Evolutionary conservation across 1,140 invertebrate species (phyloP), one percentile per base, ranked within the genome.

Genomic region (Achatina immaculata): DNA sequence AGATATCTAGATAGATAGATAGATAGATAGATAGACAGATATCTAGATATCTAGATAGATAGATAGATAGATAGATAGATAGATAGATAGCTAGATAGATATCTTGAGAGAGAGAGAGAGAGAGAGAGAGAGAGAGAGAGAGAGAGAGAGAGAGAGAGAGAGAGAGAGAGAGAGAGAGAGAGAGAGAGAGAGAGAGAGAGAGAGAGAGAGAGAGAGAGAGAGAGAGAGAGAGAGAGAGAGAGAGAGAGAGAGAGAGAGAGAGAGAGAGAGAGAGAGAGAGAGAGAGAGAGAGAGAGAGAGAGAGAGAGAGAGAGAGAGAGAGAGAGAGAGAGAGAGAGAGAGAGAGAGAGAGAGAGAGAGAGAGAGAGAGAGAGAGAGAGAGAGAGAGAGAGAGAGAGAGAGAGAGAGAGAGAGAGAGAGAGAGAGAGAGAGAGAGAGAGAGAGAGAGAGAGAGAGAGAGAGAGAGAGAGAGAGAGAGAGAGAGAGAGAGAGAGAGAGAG

Each of bases 151-250:
- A 48, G 19, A 38, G 36, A 71, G 68, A 71, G 36, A 38, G 36
- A 71, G 72, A 74, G 43, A 48, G 43, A 74, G 36, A 45, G 43
- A n/a, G n/a, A 45, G 72, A 45, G n/a, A 16, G 43, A 74, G 72
- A 43, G 43, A 48, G 43, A 74, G 72, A 74, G 43, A n/a, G 3
- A 45, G 40, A 45, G 43, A 48, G 43, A 45, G 72, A 45, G n/a
- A n/a, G 43, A 74, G 72, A 43, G 43, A 48, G 43, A 28, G 72
- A 45, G 43, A n/a, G 43, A 45, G 40, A 45, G 43, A 48, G 43
- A 45, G 72, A 74, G 43, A 11, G 43, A 74, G 72, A 45, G n/a
- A n/a, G 9, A 45, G 40, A 45, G n/a, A n/a, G n/a, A 45, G 72
- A 28, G 43, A 48, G 43, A 45, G 40, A 45, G 43, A n/a, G n/a